Evolutionary conservation across 1,140 invertebrate genomes (phyloP).

Genomic region (Pentalonia nigronervosa): DNA sequence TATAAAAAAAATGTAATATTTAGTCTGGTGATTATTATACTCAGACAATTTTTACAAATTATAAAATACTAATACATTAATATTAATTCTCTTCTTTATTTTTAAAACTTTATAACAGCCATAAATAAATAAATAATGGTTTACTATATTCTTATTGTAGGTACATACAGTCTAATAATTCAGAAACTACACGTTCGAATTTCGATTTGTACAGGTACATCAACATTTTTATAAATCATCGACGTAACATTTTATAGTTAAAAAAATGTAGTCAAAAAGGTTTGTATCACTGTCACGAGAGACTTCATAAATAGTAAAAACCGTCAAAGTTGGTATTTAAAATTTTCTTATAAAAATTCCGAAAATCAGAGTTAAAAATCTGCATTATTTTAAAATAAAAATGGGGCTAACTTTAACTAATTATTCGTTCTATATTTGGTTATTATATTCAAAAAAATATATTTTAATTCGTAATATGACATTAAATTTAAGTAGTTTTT

Average conservation of each 20-base stretch:
- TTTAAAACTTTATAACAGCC: not conserved
- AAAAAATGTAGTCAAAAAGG: not conserved
- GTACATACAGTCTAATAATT: not conserved
- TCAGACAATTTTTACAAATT: not conserved
- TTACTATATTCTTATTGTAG: not conserved
- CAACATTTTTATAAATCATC: not conserved
- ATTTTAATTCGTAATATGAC: not conserved
- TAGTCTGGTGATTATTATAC: not conserved
- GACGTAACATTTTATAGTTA: not conserved
- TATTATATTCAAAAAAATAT: not conserved
- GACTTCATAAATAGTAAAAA: not conserved
- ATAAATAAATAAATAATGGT: too few species aligned
- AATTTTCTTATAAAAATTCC: not conserved
- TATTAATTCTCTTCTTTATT: not conserved
- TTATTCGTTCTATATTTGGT: not conserved
- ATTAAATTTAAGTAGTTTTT: not conserved
- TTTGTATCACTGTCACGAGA: not conserved
- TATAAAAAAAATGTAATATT: not conserved
- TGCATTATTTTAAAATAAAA: not conserved
- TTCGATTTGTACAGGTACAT: not conserved
- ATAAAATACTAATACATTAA: not conserved
- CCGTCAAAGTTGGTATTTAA: not conserved
- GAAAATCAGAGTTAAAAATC: not conserved
- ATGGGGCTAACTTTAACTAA: not conserved
- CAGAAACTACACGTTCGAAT: not conserved